These are phyloP conservation scores for Phaedon cochleariae DNA, from an alignment of 2,888 invertebrate genomes.

Conservation along the genomic window DNA sequence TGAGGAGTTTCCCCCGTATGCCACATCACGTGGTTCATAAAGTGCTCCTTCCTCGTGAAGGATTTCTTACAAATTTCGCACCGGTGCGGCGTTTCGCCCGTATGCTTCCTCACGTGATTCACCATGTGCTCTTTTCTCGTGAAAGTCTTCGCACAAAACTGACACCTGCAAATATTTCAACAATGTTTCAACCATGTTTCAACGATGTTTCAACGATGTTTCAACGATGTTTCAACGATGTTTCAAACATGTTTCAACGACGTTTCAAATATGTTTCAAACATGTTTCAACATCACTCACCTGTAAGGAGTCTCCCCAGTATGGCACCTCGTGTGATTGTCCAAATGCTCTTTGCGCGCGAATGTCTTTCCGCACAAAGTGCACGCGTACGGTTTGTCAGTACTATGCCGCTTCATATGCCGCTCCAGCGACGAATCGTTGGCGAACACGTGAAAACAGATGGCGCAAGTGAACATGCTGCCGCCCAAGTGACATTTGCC, in stretches of 20 bases:
- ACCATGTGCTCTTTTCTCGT: slow-evolving; percentile 83
- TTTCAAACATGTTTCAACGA: too few relatives aligned
- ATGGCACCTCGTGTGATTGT: slow-evolving; percentile 81
- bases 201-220: too few relatives aligned
- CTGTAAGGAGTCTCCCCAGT: slow-evolving; percentile 83
- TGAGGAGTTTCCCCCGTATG: slow-evolving; percentile 87
- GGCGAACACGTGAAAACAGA: slow-evolving; percentile 79
- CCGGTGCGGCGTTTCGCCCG: slow-evolving; percentile 79
- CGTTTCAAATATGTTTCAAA: too few relatives aligned
- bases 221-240: too few relatives aligned
- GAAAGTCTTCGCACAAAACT: slow-evolving; percentile 79
- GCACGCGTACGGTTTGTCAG: slow-evolving; percentile 86
- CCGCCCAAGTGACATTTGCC: slow-evolving; percentile 86
- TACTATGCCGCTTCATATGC: slow-evolving; percentile 82
- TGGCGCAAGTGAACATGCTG: slow-evolving; percentile 76
- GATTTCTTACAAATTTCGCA: slow-evolving; percentile 83
- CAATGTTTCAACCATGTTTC: too few relatives aligned
- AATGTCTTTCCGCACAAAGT: slow-evolving; percentile 87
- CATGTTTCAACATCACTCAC: too few relatives aligned
- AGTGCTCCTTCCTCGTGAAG: slow-evolving; percentile 79
- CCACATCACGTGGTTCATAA: slow-evolving; percentile 85
- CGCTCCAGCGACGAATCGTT: slow-evolving; percentile 76
- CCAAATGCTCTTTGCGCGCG: slow-evolving; percentile 86
- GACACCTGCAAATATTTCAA: slow-evolving; percentile 67
- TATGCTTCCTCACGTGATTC: slow-evolving; percentile 79